Evolutionary conservation across 2,888 invertebrate genomes (phyloP), one percentile per base, ranked within the genome.

Genomic region (Macrosiphum euphorbiae): DNA sequence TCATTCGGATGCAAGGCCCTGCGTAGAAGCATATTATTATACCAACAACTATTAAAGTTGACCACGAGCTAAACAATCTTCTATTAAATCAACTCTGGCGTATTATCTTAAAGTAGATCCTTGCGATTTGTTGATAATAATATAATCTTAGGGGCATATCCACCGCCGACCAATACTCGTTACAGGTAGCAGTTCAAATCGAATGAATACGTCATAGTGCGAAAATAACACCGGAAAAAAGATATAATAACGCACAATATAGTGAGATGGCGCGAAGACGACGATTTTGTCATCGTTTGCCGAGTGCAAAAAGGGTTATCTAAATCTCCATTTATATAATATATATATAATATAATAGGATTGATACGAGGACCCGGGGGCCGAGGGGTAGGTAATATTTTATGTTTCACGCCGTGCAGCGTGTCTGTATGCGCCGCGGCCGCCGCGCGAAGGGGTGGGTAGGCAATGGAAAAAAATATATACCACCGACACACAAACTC

Each of bases 381-480:
- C 16, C 88, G 84, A 88, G 52, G 92, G 92, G 92, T 89, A 84
- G 92, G 92, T 89, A 89, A 92, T 92, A 92, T 92, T 89, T 92
- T 89, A 92, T 89, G n/a, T 78, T 55, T 78, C 78, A 78, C 52
- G 58, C 58, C 58, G 87, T 28, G 85, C 44, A 7, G 78, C 11
- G 50, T n/a, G 55, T 86, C 92, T 78, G 78, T 78, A n/a, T 20
- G 78, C n/a, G 55, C 20, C 20, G 67, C 67, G n/a, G 47, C 20
- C 10, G 67, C 67, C 47, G 47, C 20, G 47, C 35, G 13, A 52
- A 10, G 13, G 44, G 20, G 13, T 20, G 88, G 44, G 41, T 1
- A 24, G 28, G 44, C 28, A 50, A 35, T 26, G 28, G 26, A 13
- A 84, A 91, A 84, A 91, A 91, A 26, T 1, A 20, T 41, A 10